Base-by-base conservation (phyloP, 2,797 vertebrate genomes). In the Karalla daura region DNA sequence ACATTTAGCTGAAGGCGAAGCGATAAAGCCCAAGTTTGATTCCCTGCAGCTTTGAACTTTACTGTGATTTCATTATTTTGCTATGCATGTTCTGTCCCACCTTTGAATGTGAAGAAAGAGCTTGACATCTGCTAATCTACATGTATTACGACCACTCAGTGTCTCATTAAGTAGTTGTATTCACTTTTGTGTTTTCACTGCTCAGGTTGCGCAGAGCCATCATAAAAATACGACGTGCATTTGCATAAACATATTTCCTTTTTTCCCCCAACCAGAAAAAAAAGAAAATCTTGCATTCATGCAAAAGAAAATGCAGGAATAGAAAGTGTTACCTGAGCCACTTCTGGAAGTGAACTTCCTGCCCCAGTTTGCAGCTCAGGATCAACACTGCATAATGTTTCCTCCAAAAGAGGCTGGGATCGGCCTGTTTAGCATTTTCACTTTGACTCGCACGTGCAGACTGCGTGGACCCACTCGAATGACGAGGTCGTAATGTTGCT, bases 161-260 rank as follows among this genome's bases (percentile, higher is more conserved):
- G n/a, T n/a, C n/a, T n/a, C n/a, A n/a, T 43, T 59, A 3, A 39
- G 35, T 12, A 13, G 44, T 64, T 72, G 33, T 24, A 70, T 66
- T 64, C 47, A 51, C 40, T 67, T 80, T 75, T 7, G 50, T 62
- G 30, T 14, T 20, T 18, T 56, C 55, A 5, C 53, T 50, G 32
- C 35, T 78, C 14, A 36, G 46, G 43, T 39, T 62, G 32, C 28
- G 65, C 54, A 20, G 39, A 70, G 61, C 27, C 60, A n/a, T n/a
- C n/a, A 74, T 67, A 35, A 78, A 80, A 70, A 74, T 55, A 76
- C 50, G 63, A 70, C 30, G 62, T 79, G 47, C 59, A 72, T 78
- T 79, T 76, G 69, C 71, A 80, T 74, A 37, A 71, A 70, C 36
- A 74, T n/a, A 47, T 78, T 80, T 77, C 59, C 56, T 73, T 61